phyloP scores from a whole-genome alignment of 2,113 vertebrate species.

The Gadus macrocephalus region DNA sequence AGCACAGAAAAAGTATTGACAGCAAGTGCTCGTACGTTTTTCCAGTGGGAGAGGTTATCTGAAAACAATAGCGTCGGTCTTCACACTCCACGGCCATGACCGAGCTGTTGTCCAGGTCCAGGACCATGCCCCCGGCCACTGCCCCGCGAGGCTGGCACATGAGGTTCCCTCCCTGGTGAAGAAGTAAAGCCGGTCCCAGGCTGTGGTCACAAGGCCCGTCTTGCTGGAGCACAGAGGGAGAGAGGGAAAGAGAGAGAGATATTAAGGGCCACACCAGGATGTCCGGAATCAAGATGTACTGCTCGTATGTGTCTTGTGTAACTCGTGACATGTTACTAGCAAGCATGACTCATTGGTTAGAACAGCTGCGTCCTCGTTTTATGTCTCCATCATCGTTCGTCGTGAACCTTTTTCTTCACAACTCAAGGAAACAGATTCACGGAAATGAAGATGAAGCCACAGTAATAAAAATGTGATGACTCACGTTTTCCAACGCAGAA shows the following conservation, averaged over 20 bases:
- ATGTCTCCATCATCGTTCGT: no score
- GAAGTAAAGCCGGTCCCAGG: conserved; percentile 96
- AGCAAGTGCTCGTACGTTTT: conserved; percentile 77
- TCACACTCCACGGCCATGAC: conserved; percentile 98
- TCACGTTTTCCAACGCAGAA: no score
- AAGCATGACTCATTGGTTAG: no score
- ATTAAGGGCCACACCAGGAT: conserved; percentile 4
- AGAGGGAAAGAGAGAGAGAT: background rate
- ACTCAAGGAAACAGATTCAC: no score
- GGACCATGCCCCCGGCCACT: conserved; percentile 92
- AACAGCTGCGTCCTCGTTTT: no score
- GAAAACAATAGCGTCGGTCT: conserved; percentile 95
- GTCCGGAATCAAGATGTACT: no score
- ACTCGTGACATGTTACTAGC: no score
- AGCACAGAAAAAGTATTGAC: background rate
- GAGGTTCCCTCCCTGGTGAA: conserved; percentile 98
- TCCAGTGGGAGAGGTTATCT: conserved; percentile 91
- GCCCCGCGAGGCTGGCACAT: conserved; percentile 97
- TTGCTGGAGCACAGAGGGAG: conserved; percentile 73
- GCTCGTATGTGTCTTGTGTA: no score
- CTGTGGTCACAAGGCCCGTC: conserved; percentile 94
- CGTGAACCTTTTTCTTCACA: no score
- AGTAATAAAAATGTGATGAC: no score
- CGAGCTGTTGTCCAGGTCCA: conserved; percentile 98
- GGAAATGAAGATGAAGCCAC: no score